A percentile compares a stretch with the other conserved stretches of the same genome.
phyloP scores from a whole-genome alignment of 2,113 vertebrate genomes.

The Orycteropus afer region DNA sequence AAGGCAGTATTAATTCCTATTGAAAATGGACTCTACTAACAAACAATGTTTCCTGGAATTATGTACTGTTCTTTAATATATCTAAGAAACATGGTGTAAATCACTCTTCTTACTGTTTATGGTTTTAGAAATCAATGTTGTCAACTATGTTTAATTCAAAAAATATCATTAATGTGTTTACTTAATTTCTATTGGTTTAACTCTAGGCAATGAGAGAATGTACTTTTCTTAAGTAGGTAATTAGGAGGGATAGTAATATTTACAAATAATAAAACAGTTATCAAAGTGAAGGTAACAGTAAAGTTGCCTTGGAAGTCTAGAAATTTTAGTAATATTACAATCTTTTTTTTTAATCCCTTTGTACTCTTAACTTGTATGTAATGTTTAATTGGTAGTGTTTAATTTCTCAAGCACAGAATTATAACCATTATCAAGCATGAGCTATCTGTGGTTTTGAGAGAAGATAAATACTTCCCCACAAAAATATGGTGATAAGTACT shows the following conservation, averaged over 20 bases:
- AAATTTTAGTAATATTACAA: constrained; percentile 47
- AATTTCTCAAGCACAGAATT: neutral
- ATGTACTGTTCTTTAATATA: constrained; percentile 22
- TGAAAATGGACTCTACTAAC: constrained; percentile 26
- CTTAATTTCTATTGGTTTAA: constrained; percentile 77
- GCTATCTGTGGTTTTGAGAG: neutral
- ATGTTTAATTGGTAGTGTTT: constrained; percentile 30
- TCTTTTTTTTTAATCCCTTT: neutral
- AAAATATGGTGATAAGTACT: neutral
- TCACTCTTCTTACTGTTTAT: constrained; percentile 62
- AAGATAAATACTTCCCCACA: constrained; percentile 5
- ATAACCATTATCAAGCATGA: neutral
- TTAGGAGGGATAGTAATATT: constrained; percentile 64
- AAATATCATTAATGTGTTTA: constrained; percentile 67
- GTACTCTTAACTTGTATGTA: constrained; percentile 49
- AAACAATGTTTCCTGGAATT: constrained; percentile 42
- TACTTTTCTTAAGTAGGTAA: constrained; percentile 73
- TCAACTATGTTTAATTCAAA: constrained; percentile 65
- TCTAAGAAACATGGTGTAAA: constrained; percentile 67
- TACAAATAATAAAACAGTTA: constrained; percentile 80
- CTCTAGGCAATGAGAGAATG: constrained; percentile 80
- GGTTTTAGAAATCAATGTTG: constrained; percentile 75
- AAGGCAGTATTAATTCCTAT: constrained; percentile 46
- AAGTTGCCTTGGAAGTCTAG: constrained; percentile 62
- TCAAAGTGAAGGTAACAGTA: constrained; percentile 70